These are phyloP conservation scores for Aphidoletes aphidimyza DNA, from an alignment of 2,888 invertebrate genomes.

Conservation along the genomic window DNA sequence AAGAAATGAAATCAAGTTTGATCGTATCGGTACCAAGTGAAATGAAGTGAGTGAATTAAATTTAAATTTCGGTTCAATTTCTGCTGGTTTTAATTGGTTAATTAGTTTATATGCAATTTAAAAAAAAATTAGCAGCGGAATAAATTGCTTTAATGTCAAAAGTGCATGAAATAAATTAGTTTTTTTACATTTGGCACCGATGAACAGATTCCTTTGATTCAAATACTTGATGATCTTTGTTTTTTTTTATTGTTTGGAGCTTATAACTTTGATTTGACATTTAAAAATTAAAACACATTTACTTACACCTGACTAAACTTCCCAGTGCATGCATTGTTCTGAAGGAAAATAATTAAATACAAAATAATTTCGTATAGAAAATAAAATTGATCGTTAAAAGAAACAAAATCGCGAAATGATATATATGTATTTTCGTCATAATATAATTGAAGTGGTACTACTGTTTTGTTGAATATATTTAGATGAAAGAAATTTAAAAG, in stretches of 20 bases:
- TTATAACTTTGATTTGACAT: background rate
- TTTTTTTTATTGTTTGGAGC: too few relatives aligned
- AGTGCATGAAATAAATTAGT: background rate
- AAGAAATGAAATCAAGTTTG: slow-evolving; percentile 23
- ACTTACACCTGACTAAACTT: slow-evolving; percentile 91
- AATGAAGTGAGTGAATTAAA: too few relatives aligned
- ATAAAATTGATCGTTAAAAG: background rate
- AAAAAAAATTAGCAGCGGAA: too few relatives aligned
- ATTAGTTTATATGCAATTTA: too few relatives aligned
- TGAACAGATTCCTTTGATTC: background rate
- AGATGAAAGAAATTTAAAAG: too few relatives aligned
- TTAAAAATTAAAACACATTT: slow-evolving; percentile 62
- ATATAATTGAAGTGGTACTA: too few relatives aligned
- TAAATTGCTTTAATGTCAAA: background rate
- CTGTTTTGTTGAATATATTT: too few relatives aligned
- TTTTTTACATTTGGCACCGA: background rate
- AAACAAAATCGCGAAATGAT: slow-evolving; percentile 4
- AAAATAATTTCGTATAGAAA: slow-evolving; percentile 14
- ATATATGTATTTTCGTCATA: background rate
- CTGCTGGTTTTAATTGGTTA: too few relatives aligned
- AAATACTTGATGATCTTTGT: background rate
- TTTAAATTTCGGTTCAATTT: too few relatives aligned
- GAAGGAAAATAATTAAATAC: slow-evolving; percentile 58
- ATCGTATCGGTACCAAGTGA: background rate
- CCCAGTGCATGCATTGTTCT: slow-evolving; percentile 91